Evolutionary conservation across 2,888 invertebrate species (phyloP), one percentile per base, ranked within the genome.

Genomic region (Erebia ligea): DNA sequence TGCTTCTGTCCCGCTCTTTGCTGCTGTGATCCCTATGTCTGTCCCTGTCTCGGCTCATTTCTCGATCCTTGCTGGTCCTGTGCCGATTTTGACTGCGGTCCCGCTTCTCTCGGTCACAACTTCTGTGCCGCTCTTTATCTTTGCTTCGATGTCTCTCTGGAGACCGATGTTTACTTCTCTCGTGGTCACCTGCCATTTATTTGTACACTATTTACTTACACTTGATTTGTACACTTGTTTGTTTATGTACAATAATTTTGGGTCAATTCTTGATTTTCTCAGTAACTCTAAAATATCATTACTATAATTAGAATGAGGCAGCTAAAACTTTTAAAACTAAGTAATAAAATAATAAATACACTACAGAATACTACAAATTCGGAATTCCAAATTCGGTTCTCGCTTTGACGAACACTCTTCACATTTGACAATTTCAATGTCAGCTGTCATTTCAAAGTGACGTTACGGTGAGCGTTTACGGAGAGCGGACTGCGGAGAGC

Each of bases 101-200:
- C 9, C 73, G 76, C 57, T 76, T 73, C 65, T 70, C 79, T 13
- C 54, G 67, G 9, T 75, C 74, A n/a, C 61, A 67, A 65, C 75
- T 75, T 42, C 76, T 75, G 65, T 69, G 75, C 10, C 74, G 77
- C 1, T 82, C 81, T 65, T 78, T 78, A 71, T 82, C 81, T 67
- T 78, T 78, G 71, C 82, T 85, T 48, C 81, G 80, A 57, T 78
- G 76, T 54, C 80, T 78, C 3, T 79, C 80, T 40, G 73, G 73
- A 52, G 80, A 80, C 34, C 77, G 77, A 66, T 75, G 77, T 56
- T 78, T 77, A 66, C 80, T 81, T 13, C 81, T 82, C 3, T 84
- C 84, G 59, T 80, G 79, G 68, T 85, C 84, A 21, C 81, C 78
- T 42, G 79, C 80, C 84, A 85, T 85, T 57, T 64, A 11, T 54